Percentiles rank a stretch among this genome's conserved stretches.
Conservation (phyloP, 2,888 invertebrate genomes). For the Agrochola lychnidis region DNA sequence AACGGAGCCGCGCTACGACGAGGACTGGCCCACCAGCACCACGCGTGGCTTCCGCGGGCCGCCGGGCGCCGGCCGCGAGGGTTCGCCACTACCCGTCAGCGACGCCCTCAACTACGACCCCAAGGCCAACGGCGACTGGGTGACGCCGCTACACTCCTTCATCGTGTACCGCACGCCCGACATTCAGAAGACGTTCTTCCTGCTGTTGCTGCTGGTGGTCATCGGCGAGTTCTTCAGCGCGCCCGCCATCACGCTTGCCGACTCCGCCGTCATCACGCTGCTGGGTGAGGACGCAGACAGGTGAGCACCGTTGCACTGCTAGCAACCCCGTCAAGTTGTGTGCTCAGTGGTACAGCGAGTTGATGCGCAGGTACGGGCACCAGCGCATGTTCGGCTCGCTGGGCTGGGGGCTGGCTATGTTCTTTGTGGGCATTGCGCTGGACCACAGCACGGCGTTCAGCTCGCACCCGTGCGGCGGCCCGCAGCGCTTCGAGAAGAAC, state of each 20-base stretch:
- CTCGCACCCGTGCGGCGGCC: slow-evolving; percentile 96
- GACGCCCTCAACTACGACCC: slow-evolving; percentile 95
- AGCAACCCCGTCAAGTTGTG: not conserved
- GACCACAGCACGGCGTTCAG: slow-evolving; percentile 99
- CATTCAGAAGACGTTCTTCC: slow-evolving; percentile 98
- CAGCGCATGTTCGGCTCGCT: slow-evolving; percentile 99
- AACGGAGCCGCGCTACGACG: slow-evolving; percentile 90
- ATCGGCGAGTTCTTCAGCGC: slow-evolving; percentile 99
- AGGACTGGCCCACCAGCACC: slow-evolving; percentile 73
- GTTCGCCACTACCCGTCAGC: slow-evolving; percentile 93
- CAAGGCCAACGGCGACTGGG: slow-evolving; percentile 93
- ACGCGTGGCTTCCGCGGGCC: slow-evolving; percentile 78
- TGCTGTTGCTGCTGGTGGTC: slow-evolving; percentile 97
- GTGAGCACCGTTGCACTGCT: slow-evolving; percentile 66
- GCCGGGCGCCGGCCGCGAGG: slow-evolving; percentile 78
- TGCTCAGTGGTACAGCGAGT: not conserved
- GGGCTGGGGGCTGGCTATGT: slow-evolving; percentile 99
- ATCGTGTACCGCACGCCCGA: slow-evolving; percentile 97
- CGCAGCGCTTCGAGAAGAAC: slow-evolving; percentile 98
- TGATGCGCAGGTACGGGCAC: slow-evolving; percentile 94
- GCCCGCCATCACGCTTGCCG: slow-evolving; percentile 98
- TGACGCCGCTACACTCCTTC: slow-evolving; percentile 97
- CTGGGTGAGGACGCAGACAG: slow-evolving; percentile 97
- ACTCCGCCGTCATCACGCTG: slow-evolving; percentile 96
- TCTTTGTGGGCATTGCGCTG: slow-evolving; percentile 98